Evolutionary conservation across 2,797 vertebrate species (phyloP), one percentile per base, ranked within the genome.

Genomic region (Oceanodroma leucorhoa): DNA sequence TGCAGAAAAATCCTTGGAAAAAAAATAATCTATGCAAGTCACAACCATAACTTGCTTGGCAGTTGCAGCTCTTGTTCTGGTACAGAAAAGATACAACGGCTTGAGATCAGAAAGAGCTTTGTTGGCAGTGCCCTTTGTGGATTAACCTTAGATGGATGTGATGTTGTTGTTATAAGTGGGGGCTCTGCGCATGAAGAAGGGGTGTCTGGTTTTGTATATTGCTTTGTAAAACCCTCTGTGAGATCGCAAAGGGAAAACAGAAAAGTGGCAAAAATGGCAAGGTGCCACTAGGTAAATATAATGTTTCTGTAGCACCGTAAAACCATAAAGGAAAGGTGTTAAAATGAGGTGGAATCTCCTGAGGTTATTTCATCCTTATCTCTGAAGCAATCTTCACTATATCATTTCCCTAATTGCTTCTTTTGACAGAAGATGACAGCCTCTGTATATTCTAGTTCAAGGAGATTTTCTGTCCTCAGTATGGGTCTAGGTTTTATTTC

Each of bases 341-440:
- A 75, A 91, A 93, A 88, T 85, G 21, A 91, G 29, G 20, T 67
- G 30, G 41, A 91, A 75, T 69, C 57, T 94, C 64, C 57, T 51
- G 82, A 89, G 76, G 20, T 85, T 64, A 41, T 43, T 93, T 89
- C 51, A 62, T 83, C 51, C 43, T 85, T 77, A 72, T 81, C 46
- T 86, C 78, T 57, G 58, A 83, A 80, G 30, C 11, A 65, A 43
- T 83, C 36, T 84, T 87, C 32, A 23, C 51, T 70, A 2, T 70
- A 90, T 89, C 17, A 78, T 93, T 83, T 93, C 67, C 65, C 61
- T 92, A 93, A 93, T 55, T 91, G 40, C 54, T 86, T 36, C 61
- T 93, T 94, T 91, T 81, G 82, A 90, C 65, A 51, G 58, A 89
- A 79, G 62, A 53, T 16, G 45, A 38, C 38, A 67, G 38, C 36